These are phyloP conservation scores for Scaptomyza montana DNA, from an alignment of 1,140 invertebrate species.

Conservation along the genomic window DNA sequence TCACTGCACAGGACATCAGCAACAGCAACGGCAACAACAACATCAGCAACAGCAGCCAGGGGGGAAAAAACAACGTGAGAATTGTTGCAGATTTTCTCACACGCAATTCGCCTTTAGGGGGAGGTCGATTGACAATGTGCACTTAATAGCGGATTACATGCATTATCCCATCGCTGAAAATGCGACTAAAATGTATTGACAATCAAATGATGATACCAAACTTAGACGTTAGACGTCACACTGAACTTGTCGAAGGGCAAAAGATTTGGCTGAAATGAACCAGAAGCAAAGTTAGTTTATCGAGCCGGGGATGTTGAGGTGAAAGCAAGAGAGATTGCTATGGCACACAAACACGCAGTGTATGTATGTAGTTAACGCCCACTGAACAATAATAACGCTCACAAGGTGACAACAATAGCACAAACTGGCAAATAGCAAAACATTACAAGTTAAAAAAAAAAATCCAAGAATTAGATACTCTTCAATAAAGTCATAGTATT, in stretches of 20 bases:
- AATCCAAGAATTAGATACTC: constrained; percentile 33
- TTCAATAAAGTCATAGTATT: not conserved
- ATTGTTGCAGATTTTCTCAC: constrained; percentile 79
- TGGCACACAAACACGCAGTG: constrained; percentile 1
- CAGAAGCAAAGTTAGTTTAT: constrained; percentile 49
- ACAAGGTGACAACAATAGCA: constrained; percentile 23
- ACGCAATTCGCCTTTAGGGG: constrained; percentile 55
- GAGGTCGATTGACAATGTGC: constrained; percentile 76
- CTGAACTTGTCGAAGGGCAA: constrained; percentile 12
- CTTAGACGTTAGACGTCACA: constrained; percentile 48
- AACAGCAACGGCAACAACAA: constrained; percentile 21
- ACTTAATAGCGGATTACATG: constrained; percentile 84
- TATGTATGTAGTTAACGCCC: constrained; percentile 19
- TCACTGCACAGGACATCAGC: constrained; percentile 65
- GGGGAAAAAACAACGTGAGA: constrained; percentile 70
- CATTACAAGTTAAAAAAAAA: constrained; percentile 27
- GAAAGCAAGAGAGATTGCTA: not conserved
- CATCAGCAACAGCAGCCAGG: constrained; percentile 24
- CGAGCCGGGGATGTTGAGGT: not conserved
- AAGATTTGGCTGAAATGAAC: constrained; percentile 37
- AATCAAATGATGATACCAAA: constrained; percentile 74
- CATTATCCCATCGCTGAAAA: constrained; percentile 76
- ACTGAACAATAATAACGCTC: constrained; percentile 27
- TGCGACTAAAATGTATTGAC: constrained; percentile 82
- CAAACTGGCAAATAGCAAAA: constrained; percentile 10